Conservation (phyloP, 2,113 vertebrate species). For the Gymnorhina tibicen region DNA sequence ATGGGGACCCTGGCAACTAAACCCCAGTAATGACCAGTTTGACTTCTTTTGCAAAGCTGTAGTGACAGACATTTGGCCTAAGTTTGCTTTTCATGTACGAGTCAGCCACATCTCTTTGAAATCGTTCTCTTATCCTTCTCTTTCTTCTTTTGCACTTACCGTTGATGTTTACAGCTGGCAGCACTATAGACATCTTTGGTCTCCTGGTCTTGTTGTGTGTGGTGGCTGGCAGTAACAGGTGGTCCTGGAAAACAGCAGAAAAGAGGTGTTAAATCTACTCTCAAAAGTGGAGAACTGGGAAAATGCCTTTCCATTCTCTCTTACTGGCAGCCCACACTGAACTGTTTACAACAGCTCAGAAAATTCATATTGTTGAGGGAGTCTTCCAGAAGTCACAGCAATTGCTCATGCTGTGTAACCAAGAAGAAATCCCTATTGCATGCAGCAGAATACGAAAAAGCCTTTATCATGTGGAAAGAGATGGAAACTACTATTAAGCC, state of each 20-base stretch:
- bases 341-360: slow-evolving; percentile 4
- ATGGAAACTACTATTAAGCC: not conserved
- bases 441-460: not conserved
- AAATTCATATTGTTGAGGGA: not conserved
- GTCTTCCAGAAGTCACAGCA: slow-evolving; percentile 49
- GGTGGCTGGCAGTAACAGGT: slow-evolving; percentile 92
- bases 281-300: not conserved
- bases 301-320: not conserved
- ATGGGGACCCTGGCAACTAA: not conserved
- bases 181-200: slow-evolving; percentile 94
- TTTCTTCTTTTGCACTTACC: slow-evolving; percentile 76
- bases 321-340: not conserved
- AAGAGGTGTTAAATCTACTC: slow-evolving; percentile 17
- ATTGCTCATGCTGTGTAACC: not conserved
- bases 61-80: not conserved
- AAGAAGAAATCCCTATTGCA: not conserved
- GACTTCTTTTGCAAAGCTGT: not conserved
- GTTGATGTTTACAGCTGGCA: slow-evolving; percentile 92
- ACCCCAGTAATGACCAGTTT: not conserved
- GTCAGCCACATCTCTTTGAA: not conserved
- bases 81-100: not conserved
- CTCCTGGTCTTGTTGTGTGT: slow-evolving; percentile 93
- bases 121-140: not conserved
- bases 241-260: slow-evolving; percentile 81
- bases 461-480: not conserved